phyloP scores from a whole-genome alignment of 2,888 invertebrate genomes.

The Hypena proboscidalis region DNA sequence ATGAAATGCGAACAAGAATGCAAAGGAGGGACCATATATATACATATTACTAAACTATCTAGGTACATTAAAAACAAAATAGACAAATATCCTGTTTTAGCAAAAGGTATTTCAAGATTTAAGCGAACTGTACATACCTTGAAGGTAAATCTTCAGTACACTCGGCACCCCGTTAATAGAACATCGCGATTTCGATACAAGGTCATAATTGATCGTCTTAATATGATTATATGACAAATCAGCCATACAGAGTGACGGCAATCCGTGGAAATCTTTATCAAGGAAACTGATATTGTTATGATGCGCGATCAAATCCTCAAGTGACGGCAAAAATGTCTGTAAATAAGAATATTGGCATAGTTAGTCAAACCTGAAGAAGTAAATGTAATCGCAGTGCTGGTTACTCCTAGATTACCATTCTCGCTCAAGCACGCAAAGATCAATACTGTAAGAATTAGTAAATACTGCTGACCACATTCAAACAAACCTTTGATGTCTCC shows the following conservation, averaged over 20 bases:
- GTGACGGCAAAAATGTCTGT: slow-evolving; percentile 91
- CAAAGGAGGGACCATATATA: too few relatives aligned
- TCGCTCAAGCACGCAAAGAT: slow-evolving; percentile 46
- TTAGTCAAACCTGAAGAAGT: not conserved
- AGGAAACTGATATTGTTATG: slow-evolving; percentile 90
- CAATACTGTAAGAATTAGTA: slow-evolving; percentile 28
- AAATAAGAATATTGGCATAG: slow-evolving; percentile 49
- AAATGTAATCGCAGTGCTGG: slow-evolving; percentile 17
- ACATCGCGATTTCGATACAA: slow-evolving; percentile 92
- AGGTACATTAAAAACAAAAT: too few relatives aligned
- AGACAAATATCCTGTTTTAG: too few relatives aligned
- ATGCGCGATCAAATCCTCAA: slow-evolving; percentile 91
- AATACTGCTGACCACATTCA: slow-evolving; percentile 19
- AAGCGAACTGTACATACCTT: slow-evolving; percentile 85
- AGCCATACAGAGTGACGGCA: slow-evolving; percentile 92
- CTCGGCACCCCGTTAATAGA: slow-evolving; percentile 92
- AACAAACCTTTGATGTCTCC: slow-evolving; percentile 91
- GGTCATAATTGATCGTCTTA: slow-evolving; percentile 88
- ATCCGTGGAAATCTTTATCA: slow-evolving; percentile 92
- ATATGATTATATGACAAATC: slow-evolving; percentile 93
- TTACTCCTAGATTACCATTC: slow-evolving; percentile 7
- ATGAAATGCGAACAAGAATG: too few relatives aligned
- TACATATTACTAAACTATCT: too few relatives aligned
- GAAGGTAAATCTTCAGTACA: slow-evolving; percentile 90
- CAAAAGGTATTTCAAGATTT: too few relatives aligned